phyloP scores from a whole-genome alignment of 2,113 vertebrate genomes.

The Chelonoidis abingdonii region DNA sequence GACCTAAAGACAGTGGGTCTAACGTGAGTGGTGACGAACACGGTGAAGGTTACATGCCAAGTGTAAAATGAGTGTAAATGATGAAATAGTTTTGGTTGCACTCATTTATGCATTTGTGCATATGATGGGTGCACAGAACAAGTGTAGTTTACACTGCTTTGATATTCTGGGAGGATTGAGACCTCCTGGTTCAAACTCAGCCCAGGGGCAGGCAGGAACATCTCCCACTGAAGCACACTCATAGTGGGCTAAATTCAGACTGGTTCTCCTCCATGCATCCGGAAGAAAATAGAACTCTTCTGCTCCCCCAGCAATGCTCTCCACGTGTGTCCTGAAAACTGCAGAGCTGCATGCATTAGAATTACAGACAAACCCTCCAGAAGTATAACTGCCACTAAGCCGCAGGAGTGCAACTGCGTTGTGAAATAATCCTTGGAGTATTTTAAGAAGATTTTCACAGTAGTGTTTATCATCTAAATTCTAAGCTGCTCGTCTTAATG shows the following conservation, averaged over 20 bases:
- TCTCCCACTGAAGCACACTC: neutral
- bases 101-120: neutral
- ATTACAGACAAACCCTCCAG: neutral
- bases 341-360: neutral
- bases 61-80: conserved; percentile 15
- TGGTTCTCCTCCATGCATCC: neutral
- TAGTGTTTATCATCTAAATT: neutral
- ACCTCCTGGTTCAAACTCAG: neutral
- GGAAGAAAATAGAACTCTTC: neutral
- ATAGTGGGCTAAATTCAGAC: neutral
- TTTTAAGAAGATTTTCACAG: neutral
- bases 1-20: neutral
- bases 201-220: neutral
- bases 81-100: conserved; percentile 1
- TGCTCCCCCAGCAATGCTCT: neutral
- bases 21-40: neutral
- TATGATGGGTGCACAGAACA: neutral
- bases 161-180: neutral
- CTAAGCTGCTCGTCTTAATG: neutral
- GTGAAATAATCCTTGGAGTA: neutral
- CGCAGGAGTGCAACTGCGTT: neutral
- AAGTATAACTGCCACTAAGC: neutral
- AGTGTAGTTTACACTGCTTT: neutral
- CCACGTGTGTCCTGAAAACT: neutral
- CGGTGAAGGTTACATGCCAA: neutral